Base-by-base conservation (phyloP, 1,140 invertebrate genomes). In the Penaeus chinensis region DNA sequence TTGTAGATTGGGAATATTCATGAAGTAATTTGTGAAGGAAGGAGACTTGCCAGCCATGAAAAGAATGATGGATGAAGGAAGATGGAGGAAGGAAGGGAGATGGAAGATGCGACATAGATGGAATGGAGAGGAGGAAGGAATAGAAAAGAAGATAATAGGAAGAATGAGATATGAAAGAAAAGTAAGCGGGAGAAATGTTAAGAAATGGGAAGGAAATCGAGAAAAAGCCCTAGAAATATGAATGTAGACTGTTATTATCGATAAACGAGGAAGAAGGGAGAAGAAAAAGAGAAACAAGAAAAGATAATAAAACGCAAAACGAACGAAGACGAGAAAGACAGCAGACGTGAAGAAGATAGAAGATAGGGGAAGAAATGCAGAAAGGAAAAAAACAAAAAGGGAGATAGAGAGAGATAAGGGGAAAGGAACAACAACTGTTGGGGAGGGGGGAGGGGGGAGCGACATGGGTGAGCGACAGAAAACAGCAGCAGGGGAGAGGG, bases 1-100 rank as follows among this genome's bases (percentile, higher is more conserved):
- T 79, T 79, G 61, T 60, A 79, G 61, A 60, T 60, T n/a, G 62
- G 19, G 80, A 82, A 62, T 20, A 82, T 63, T 54, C 20, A 65
- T 63, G 61, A 82, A 82, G 60, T 62, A 82, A 65, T 62, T 54
- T 62, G 80, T 18, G 80, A 27, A 27, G 61, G 61, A 82, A 63
- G 24, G 37, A 27, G 18, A 27, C 20, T n/a, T 19, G 42, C 22
- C 24, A 18, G 65, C n/a, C 37, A 62, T 24, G 62, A 62, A 27
- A 27, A n/a, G 61, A 71, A 42, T 20, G 62, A 69, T 5, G 80
- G 62, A 54, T 20, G 61, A 32, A 32, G 32, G 47, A 54, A 54
- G 54, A 54, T 13, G 54, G 54, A 54, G 11, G 11, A 54, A 13
- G 54, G 10, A 54, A 62, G 27, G 62, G 74, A 77, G n/a, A 19